Conservation (phyloP, 2,797 vertebrate species). For the Chaenodraco wilsoni region DNA sequence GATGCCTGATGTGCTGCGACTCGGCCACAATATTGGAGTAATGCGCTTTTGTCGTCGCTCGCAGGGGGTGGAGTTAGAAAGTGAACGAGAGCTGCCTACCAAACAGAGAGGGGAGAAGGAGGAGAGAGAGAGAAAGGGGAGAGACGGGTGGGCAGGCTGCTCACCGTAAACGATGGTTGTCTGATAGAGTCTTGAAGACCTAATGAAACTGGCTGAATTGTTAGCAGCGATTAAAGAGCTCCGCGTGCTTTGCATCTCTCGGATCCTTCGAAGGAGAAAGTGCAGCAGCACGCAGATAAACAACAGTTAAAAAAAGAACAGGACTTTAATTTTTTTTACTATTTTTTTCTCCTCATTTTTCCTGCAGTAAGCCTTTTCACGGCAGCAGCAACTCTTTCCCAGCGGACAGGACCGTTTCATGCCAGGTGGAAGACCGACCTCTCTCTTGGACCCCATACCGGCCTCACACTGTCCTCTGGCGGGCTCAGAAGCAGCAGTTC, state of each 20-base stretch:
- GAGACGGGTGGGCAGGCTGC: slow-evolving; percentile 64
- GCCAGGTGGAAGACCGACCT: slow-evolving; percentile 42
- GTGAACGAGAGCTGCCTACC: slow-evolving; percentile 82
- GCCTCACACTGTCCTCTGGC: slow-evolving; percentile 47
- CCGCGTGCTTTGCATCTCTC: slow-evolving; percentile 23
- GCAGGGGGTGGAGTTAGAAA: slow-evolving; percentile 79
- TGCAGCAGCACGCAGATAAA: slow-evolving; percentile 34
- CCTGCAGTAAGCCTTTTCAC: not conserved
- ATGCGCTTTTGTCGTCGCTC: slow-evolving; percentile 77
- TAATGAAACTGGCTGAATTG: slow-evolving; percentile 62
- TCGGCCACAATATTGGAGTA: slow-evolving; percentile 67
- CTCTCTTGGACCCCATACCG: slow-evolving; percentile 54
- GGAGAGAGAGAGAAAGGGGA: slow-evolving; percentile 38
- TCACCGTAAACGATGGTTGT: slow-evolving; percentile 63
- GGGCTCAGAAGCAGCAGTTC: slow-evolving; percentile 59
- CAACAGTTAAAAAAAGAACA: slow-evolving; percentile 29
- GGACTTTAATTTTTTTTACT: slow-evolving; percentile 38
- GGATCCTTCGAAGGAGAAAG: slow-evolving; percentile 30
- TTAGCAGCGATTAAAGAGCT: slow-evolving; percentile 39
- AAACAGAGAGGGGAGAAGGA: slow-evolving; percentile 69
- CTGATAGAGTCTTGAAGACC: slow-evolving; percentile 63
- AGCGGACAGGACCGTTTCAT: slow-evolving; percentile 49
- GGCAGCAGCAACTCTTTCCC: slow-evolving; percentile 40
- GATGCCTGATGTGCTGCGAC: slow-evolving; percentile 62
- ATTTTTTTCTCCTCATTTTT: not conserved